A percentile compares a stretch with the other conserved stretches of the same genome.
Conservation (phyloP, 2,113 vertebrate species). For the Melanocharis versteri region DNA sequence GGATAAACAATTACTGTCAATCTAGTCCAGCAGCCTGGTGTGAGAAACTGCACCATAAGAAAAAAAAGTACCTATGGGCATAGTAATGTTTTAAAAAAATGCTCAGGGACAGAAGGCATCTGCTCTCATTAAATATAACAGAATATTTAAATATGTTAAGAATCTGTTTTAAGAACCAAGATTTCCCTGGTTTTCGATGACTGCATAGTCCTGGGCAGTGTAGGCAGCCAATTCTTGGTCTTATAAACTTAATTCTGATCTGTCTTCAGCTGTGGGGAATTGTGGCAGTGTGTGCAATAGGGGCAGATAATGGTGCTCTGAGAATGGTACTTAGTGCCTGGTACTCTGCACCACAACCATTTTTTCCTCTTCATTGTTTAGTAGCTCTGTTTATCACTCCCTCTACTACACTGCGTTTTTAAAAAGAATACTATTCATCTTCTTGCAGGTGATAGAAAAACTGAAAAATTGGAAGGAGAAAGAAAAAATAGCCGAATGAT, state of each 20-base stretch:
- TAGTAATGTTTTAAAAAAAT: background rate
- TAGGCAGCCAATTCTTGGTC: background rate
- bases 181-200: background rate
- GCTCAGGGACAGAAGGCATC: background rate
- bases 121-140: background rate
- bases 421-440: background rate
- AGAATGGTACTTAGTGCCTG: background rate
- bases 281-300: background rate
- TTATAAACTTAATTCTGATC: background rate
- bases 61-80: background rate
- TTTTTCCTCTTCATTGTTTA: background rate
- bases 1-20: background rate
- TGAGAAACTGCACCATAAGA: background rate
- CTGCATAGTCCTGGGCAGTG: background rate
- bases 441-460: background rate
- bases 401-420: background rate
- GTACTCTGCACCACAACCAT: background rate
- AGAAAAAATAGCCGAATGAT: background rate
- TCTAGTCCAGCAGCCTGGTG: background rate
- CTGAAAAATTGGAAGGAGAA: background rate
- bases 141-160: background rate
- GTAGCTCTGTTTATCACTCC: background rate
- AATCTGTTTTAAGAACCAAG: background rate
- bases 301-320: background rate
- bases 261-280: background rate